phyloP scores from a whole-genome alignment of 2,797 vertebrate genomes.

The Sphaeramia orbicularis region DNA sequence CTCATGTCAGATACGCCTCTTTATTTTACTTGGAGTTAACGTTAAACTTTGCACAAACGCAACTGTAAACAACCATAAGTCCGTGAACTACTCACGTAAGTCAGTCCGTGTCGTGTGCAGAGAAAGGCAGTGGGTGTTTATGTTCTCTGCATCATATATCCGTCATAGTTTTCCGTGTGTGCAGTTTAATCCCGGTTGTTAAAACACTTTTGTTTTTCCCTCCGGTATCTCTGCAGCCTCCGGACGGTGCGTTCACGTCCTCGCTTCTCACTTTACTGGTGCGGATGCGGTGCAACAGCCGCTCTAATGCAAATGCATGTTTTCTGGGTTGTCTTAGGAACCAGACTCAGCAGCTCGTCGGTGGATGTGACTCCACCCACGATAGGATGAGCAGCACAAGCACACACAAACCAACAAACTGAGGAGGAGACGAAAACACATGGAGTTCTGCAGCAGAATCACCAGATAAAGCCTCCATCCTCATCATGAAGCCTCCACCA shows the following conservation, averaged over 20 bases:
- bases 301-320: constrained; percentile 44
- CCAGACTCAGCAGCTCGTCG: constrained; percentile 36
- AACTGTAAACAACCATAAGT: neutral
- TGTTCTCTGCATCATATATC: constrained; percentile 16
- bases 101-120: constrained; percentile 1
- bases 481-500: too few species aligned
- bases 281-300: constrained; percentile 15
- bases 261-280: constrained; percentile 2
- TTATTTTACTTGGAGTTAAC: neutral
- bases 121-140: constrained; percentile 5
- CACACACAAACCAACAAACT: too few species aligned
- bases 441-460: too few species aligned
- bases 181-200: constrained; percentile 6
- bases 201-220: neutral
- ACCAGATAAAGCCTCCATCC: too few species aligned
- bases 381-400: too few species aligned
- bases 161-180: neutral
- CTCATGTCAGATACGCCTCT: neutral
- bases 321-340: constrained; percentile 70
- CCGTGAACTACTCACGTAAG: constrained; percentile 22
- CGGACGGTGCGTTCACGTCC: neutral
- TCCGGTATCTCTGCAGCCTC: neutral
- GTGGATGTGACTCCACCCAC: constrained; percentile 67
- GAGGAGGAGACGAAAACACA: too few species aligned
- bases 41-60: constrained; percentile 1